Evolutionary conservation across 2,888 invertebrate species (phyloP), one percentile per base, ranked within the genome.

Genomic region (Megalurothrips usitatus): DNA sequence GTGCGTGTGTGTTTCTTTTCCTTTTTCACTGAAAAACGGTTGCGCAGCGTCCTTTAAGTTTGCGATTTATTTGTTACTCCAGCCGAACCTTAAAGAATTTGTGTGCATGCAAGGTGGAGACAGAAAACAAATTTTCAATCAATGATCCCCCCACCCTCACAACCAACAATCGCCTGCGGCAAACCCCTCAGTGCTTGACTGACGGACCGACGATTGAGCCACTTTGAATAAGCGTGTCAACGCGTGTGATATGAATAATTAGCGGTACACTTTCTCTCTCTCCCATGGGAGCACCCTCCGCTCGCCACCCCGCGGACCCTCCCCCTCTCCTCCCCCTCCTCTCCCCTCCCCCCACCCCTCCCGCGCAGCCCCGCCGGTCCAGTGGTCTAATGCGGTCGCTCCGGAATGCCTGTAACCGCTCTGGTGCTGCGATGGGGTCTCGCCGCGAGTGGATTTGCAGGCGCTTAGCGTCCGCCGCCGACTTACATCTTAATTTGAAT

Each of bases 201-300:
- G 68, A 68, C 68, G 58, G 23, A 10, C 68, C n/a, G 23, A 75
- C 12, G 12, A 23, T 75, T 75, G 68, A 26, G 68, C 68, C 68
- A 75, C 68, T 75, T 75, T 75, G 68, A 75, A 75, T 75, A 75
- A 75, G 68, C 68, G 68, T 26, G 68, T 26, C 26, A 75, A 26
- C 68, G 68, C 68, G 68, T 75, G 68, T 26, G 23, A 75, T 26
- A 75, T 75, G 68, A 75, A 75, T 75, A 75, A 75, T 75, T 75
- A 75, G 68, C 68, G 68, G 23, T 68, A 23, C 23, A 19, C 19
- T 58, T 58, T 58, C 58, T 58, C 19, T 58, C 14, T 58, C 58
- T 58, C 4, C 19, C 52, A 17, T 19, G 58, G 58, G 19, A 19
- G 19, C 58, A 19, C 58, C 58, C 58, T 52, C 52, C 52, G 2